phyloP scores from a whole-genome alignment of 2,888 invertebrate species.

The Syrphus vitripennis region DNA sequence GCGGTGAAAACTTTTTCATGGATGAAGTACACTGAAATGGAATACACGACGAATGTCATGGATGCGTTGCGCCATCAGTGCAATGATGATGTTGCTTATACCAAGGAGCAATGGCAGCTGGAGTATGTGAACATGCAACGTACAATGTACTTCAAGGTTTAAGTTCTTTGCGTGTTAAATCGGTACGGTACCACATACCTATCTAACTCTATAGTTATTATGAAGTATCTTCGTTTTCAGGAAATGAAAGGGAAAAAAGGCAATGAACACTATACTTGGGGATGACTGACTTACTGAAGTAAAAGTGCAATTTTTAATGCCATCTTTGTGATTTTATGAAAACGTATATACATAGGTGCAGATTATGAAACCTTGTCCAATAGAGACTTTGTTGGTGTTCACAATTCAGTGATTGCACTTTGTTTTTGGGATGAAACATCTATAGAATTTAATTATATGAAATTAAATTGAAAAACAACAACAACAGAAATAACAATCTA shows the following conservation, averaged over 20 bases:
- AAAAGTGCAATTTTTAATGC: conserved; percentile 17
- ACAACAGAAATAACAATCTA: too few relatives aligned
- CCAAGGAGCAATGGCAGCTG: conserved; percentile 42
- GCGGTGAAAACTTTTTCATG: conserved; percentile 61
- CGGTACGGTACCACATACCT: background rate
- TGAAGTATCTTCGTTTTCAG: background rate
- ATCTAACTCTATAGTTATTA: too few relatives aligned
- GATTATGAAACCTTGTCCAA: background rate
- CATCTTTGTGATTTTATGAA: background rate
- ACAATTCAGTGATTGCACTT: background rate
- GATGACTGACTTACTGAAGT: conserved; percentile 20
- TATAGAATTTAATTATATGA: background rate
- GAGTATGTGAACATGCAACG: conserved; percentile 17
- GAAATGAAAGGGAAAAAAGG: conserved; percentile 61
- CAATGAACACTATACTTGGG: conserved; percentile 17
- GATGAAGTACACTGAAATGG: conserved; percentile 60
- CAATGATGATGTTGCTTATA: conserved; percentile 19
- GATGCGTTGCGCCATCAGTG: conserved; percentile 44
- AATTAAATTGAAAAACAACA: too few relatives aligned
- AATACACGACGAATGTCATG: conserved; percentile 61
- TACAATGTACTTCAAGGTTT: conserved; percentile 39
- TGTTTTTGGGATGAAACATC: background rate
- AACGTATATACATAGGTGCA: background rate
- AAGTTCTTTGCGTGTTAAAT: conserved; percentile 8
- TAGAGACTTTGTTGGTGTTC: background rate